Base-by-base conservation (phyloP, 2,113 vertebrate species). In the Carassius carassius region DNA sequence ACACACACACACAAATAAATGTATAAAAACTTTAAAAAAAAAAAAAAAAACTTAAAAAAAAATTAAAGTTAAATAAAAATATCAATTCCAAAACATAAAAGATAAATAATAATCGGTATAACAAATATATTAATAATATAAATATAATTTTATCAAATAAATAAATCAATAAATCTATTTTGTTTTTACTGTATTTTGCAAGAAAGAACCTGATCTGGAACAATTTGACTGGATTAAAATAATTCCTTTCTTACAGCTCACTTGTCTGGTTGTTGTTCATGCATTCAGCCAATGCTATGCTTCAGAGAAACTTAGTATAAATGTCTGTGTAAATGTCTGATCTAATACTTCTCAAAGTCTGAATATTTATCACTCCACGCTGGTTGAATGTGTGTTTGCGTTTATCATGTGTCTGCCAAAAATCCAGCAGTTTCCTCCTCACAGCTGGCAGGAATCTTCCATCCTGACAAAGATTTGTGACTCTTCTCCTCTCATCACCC, bases 381-480 rank as follows among this genome's bases (percentile, higher is more conserved):
- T 29, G 60, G 21, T 32, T 21, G 32, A 44, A 63, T 79, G 78
- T 25, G 35, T 79, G 56, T 77, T 29, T 56, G 75, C 5, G 16
- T 47, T 47, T 47, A 47, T 47, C 44, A 3, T 11, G 10, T 47
- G 44, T 47, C 44, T 47, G 44, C 44, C 44, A 47, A 47, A 47
- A 47, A 2, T 47, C 19, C 37, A 10, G 41, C 4, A 23, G n/a
- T 80, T 65, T 67, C 23, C 51, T 67, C 67, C 65, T 84, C 89
- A 62, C 87, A 89, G 90, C 91, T 91, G 92, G 91, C 91, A 85
- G 84, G 89, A 91, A 91, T 92, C 90, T 85, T 76, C 49, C 88
- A 88, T 84, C 89, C 89, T 90, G 92, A 93, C 93, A 93, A 90
- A 93, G 93, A 94, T 92, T 87, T 91, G 92, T 92, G 91, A 88